Base-by-base conservation (phyloP, 2,888 invertebrate genomes). In the Drosophila neotestacea region DNA sequence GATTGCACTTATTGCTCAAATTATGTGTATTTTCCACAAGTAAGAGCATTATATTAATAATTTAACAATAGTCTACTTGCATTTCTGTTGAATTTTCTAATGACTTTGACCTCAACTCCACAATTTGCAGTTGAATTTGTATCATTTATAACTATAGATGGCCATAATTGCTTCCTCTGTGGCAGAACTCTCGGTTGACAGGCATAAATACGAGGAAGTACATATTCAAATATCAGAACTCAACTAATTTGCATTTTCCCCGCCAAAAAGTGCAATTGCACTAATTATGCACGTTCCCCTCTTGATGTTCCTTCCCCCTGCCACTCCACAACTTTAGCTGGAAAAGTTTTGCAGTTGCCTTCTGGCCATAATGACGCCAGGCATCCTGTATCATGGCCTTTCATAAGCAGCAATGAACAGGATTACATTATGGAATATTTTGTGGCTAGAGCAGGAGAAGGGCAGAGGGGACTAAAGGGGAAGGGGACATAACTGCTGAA, bases 281-380 rank as follows among this genome's bases (percentile, higher is more conserved):
- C 71, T 85, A 87, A 84, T 87, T 84, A 87, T 78, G 72, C 73
- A 59, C 10, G 42, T 11, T 10, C 10, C 11, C 16, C 13, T 6
- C 7, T 5, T 28, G 16, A 28, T n/a, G 0, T 7, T 13, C 10
- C 42, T 39, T 6, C 6, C 27, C 9, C 11, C 9, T 16, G 0
- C 16, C 32, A 41, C 7, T 7, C 28, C 46, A 32, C 55, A 30
- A 34, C 11, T 6, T 27, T 16, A 9, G 13, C 11, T 27, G 32
- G 13, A 1, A 22, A 62, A 80, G 66, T 42, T 59, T 59, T 28
- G 41, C 39, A 56, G 22, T 60, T 64, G 72, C 64, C 70, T 72
- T 65, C 50, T 70, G 69, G 78, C 70, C 72, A 63, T 66, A 64
- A 58, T 67, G 82, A 60, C 70, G 56, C 36, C 36, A 51, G 22